These are phyloP conservation scores for Oreochromis tanganicae DNA, from an alignment of 2,113 vertebrate species.

Conservation along the genomic window DNA sequence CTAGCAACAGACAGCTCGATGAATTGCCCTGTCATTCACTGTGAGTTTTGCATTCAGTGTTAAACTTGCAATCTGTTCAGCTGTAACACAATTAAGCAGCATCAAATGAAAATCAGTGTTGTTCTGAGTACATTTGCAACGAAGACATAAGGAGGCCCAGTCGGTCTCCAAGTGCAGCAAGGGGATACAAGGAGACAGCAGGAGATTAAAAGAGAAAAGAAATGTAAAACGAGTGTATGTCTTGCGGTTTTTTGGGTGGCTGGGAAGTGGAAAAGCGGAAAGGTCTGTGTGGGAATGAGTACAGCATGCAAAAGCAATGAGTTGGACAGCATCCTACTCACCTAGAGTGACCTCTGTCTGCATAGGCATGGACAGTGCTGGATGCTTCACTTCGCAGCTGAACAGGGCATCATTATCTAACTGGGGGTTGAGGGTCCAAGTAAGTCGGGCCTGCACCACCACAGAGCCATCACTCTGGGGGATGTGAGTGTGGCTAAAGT, in stretches of 20 bases:
- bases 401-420: slow-evolving; percentile 95
- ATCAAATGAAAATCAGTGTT: slow-evolving; percentile 70
- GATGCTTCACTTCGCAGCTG: slow-evolving; percentile 98
- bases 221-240: not conserved
- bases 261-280: not conserved
- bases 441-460: slow-evolving; percentile 90
- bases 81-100: slow-evolving; percentile 69
- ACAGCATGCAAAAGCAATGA: not conserved
- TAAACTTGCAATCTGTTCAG: slow-evolving; percentile 67
- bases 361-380: slow-evolving; percentile 97
- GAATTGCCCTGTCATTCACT: slow-evolving; percentile 74
- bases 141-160: slow-evolving; percentile 29
- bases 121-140: slow-evolving; percentile 64
- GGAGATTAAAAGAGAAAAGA: slow-evolving; percentile 10
- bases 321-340: slow-evolving; percentile 61
- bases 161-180: not conserved
- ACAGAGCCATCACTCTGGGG: slow-evolving; percentile 92
- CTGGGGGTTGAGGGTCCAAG: slow-evolving; percentile 95
- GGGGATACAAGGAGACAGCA: slow-evolving; percentile 3
- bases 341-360: slow-evolving; percentile 91
- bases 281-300: not conserved
- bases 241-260: not conserved
- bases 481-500: slow-evolving; percentile 83
- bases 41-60: slow-evolving; percentile 49
- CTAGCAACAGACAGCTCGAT: slow-evolving; percentile 66